Evolutionary conservation across 2,113 vertebrate species (phyloP).

Genomic region (Tor tambroides): DNA sequence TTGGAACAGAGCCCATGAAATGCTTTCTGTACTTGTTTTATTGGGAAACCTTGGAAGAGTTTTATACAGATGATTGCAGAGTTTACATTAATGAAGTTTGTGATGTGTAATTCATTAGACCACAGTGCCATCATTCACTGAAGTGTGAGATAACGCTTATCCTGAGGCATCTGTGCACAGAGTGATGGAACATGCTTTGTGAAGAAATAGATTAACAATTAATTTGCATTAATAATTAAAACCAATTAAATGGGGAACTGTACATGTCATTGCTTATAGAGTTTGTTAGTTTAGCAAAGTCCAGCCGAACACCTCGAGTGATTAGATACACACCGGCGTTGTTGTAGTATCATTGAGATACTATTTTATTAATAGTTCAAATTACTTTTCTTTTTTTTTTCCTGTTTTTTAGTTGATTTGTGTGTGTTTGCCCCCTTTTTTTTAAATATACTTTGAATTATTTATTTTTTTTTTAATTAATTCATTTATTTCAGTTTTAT

Average conservation of each 20-base stretch:
- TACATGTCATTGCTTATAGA: constrained; percentile 25
- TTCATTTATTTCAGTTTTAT: too few species aligned
- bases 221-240: constrained; percentile 47
- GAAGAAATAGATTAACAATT: constrained; percentile 38
- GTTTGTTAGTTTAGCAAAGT: not conserved
- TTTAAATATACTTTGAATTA: too few species aligned
- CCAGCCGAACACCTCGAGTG: not conserved
- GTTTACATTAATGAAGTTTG: constrained; percentile 13
- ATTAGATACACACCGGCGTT: not conserved
- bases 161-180: constrained; percentile 24
- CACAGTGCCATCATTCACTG: constrained; percentile 22
- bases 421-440: too few species aligned
- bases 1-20: not conserved
- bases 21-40: not conserved
- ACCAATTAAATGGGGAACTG: constrained; percentile 37
- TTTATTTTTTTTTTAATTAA: too few species aligned
- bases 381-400: too few species aligned
- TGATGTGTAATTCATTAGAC: not conserved
- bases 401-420: too few species aligned
- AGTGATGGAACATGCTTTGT: constrained; percentile 13
- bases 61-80: not conserved
- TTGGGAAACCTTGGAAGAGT: not conserved
- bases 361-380: too few species aligned
- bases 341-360: not conserved
- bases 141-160: constrained; percentile 26